phyloP scores from a whole-genome alignment of 64 coral and sea anemone genomes.

The Astreopora myriophthalma region DNA sequence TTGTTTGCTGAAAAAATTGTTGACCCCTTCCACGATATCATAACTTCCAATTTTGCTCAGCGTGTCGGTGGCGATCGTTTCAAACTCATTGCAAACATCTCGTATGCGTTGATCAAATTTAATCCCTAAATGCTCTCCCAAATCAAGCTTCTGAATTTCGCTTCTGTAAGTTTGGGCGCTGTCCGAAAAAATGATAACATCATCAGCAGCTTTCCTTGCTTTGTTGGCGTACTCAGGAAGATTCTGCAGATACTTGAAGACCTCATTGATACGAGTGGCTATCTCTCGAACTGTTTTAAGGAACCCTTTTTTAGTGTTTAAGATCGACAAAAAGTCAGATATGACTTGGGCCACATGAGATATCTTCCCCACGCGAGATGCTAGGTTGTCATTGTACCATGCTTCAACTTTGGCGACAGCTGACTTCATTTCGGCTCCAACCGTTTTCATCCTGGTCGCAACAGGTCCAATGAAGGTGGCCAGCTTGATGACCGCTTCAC shows the following conservation, averaged over 20 bases:
- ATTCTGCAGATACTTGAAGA: constrained; percentile 59
- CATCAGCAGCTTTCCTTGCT: constrained; percentile 84
- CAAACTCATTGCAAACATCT: constrained; percentile 83
- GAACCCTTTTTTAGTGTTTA: constrained; percentile 83
- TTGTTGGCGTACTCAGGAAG: constrained; percentile 83
- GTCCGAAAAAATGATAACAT: constrained; percentile 79
- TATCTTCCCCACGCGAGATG: constrained; percentile 74
- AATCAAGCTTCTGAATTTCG: constrained; percentile 75
- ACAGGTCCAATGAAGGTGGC: constrained; percentile 80
- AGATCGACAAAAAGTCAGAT: constrained; percentile 66
- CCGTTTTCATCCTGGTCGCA: constrained; percentile 27
- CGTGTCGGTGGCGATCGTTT: constrained; percentile 49
- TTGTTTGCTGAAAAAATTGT: constrained; percentile 72
- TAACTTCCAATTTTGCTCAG: constrained; percentile 70
- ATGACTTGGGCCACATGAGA: constrained; percentile 65
- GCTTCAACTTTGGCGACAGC: constrained; percentile 74
- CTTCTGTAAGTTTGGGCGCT: constrained; percentile 67
- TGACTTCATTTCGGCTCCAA: constrained; percentile 71
- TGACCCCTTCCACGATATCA: constrained; percentile 71
- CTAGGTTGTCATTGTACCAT: constrained; percentile 80
- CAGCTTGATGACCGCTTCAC: constrained; percentile 58
- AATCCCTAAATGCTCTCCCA: constrained; percentile 75
- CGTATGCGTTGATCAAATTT: constrained; percentile 76
- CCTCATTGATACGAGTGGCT: constrained; percentile 71
- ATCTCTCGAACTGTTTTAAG: constrained; percentile 69